A percentile compares a stretch with the other conserved stretches of the same genome.
Evolutionary conservation across 2,888 invertebrate species (phyloP).

Genomic region (Tipula confusa): DNA sequence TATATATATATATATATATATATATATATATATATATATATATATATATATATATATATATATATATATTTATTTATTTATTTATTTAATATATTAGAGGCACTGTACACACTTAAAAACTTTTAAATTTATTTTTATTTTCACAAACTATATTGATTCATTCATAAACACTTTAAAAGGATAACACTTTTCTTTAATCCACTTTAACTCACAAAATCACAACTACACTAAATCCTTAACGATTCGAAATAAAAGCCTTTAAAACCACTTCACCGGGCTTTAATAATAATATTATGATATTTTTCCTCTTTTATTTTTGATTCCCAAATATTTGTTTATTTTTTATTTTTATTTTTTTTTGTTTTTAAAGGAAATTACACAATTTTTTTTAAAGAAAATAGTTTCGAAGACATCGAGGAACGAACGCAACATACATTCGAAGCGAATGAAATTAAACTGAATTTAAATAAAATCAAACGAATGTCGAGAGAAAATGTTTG

Average conservation of each 20-base stretch:
- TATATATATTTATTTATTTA: no score
- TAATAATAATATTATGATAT: background rate
- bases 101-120: background rate
- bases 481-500: background rate
- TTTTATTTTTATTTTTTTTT: background rate
- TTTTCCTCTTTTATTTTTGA: background rate
- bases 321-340: background rate
- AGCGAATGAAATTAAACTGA: background rate
- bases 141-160: background rate
- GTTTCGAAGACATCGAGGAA: background rate
- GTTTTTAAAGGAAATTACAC: background rate
- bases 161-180: background rate
- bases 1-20: no score
- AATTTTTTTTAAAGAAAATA: background rate
- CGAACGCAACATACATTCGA: background rate
- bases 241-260: background rate
- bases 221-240: background rate
- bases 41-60: no score
- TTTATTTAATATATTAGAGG: background rate
- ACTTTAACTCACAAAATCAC: background rate
- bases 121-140: background rate
- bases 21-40: no score
- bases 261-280: background rate
- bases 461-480: background rate
- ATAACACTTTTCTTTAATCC: background rate